Evolutionary conservation across 2,888 invertebrate species (phyloP).

Genomic region (Agonopterix subpropinquella): DNA sequence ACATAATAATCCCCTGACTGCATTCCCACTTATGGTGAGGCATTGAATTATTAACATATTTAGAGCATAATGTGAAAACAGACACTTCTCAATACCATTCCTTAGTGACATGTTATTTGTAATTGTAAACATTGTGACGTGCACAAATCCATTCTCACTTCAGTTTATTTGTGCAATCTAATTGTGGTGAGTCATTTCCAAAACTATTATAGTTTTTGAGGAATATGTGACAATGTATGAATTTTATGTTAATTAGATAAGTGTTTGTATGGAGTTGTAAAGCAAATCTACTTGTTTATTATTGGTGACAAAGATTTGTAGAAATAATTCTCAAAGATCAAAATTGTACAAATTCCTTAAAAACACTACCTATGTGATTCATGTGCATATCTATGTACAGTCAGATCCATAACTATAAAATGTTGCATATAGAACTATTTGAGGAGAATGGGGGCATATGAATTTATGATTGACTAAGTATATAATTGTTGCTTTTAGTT

Average conservation of each 20-base stretch:
- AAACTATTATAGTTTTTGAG: constrained; percentile 4
- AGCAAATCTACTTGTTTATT: not conserved
- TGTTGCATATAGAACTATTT: too few species aligned
- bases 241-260: not conserved
- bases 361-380: not conserved
- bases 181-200: constrained; percentile 8
- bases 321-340: too few species aligned
- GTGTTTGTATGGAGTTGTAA: not conserved
- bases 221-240: not conserved
- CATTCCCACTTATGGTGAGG: constrained; percentile 11
- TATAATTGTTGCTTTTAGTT: not conserved
- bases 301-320: too few species aligned
- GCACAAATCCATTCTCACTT: constrained; percentile 39
- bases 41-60: constrained; percentile 14
- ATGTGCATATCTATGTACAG: constrained; percentile 4
- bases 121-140: constrained; percentile 32
- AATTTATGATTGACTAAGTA: not conserved
- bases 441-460: not conserved
- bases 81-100: constrained; percentile 30
- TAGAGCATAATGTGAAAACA: constrained; percentile 17
- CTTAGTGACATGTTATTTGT: constrained; percentile 26
- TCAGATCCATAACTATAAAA: constrained; percentile 12
- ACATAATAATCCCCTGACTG: constrained; percentile 8
- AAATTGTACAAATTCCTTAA: not conserved
- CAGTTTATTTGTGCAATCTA: constrained; percentile 12